Percentiles rank a stretch among this genome's conserved stretches.
phyloP scores from a whole-genome alignment of 2,888 invertebrate genomes.

The Euzophera pinguis region DNA sequence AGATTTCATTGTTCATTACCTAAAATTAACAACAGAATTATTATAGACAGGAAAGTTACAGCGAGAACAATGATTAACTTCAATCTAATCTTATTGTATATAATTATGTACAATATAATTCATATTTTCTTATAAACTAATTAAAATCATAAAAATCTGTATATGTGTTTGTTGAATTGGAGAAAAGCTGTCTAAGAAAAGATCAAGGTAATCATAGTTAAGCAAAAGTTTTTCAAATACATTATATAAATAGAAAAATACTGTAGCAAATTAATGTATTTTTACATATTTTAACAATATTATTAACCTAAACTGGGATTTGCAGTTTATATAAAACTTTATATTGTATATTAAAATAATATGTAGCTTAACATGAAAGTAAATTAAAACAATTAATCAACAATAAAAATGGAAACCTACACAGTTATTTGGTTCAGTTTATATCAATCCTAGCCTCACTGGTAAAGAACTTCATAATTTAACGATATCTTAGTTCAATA shows the following conservation, averaged over 20 bases:
- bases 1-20: slow-evolving; percentile 13
- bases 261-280: slow-evolving; percentile 6
- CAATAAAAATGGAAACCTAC: slow-evolving; percentile 18
- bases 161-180: slow-evolving; percentile 4
- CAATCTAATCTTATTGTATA: slow-evolving; percentile 63
- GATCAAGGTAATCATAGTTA: slow-evolving; percentile 75
- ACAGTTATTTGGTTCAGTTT: slow-evolving; percentile 29
- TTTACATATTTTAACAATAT: neutral
- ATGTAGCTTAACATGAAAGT: slow-evolving; percentile 7
- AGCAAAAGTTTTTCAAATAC: slow-evolving; percentile 25
- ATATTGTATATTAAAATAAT: neutral
- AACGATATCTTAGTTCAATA: neutral
- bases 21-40: slow-evolving; percentile 20
- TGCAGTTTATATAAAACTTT: neutral
- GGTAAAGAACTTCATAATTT: neutral
- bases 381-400: slow-evolving; percentile 22
- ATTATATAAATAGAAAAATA: slow-evolving; percentile 10
- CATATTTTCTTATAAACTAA: slow-evolving; percentile 23
- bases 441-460: neutral
- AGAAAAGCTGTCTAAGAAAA: slow-evolving; percentile 51
- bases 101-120: slow-evolving; percentile 28
- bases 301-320: neutral
- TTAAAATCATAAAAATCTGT: slow-evolving; percentile 15
- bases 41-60: slow-evolving; percentile 33
- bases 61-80: slow-evolving; percentile 67